These are phyloP conservation scores for Engraulis encrasicolus DNA, from an alignment of 2,113 vertebrate species.

Conservation along the genomic window DNA sequence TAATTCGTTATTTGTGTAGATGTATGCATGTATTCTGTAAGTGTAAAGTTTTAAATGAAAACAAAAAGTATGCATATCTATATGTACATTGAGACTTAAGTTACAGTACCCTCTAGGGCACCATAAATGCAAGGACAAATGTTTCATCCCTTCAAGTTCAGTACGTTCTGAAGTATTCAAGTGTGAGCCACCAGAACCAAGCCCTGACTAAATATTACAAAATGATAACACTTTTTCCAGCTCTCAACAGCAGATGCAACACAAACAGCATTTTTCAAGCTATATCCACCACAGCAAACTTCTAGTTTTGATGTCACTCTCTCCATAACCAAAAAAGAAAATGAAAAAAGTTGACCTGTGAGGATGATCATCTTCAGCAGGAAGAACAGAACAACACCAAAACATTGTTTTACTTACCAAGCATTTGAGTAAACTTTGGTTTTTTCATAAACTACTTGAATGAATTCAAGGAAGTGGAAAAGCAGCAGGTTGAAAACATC, in stretches of 20 bases:
- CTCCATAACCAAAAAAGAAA: not conserved
- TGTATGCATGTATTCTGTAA: slow-evolving; percentile 60
- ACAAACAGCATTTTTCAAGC: slow-evolving; percentile 36
- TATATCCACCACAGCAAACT: slow-evolving; percentile 10
- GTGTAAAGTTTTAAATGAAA: slow-evolving; percentile 49
- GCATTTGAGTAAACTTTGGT: slow-evolving; percentile 69
- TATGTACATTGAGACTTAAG: slow-evolving; percentile 55
- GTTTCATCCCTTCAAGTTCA: slow-evolving; percentile 31
- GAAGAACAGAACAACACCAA: not conserved
- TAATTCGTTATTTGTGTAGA: slow-evolving; percentile 56
- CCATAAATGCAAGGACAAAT: slow-evolving; percentile 54
- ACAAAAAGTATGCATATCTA: slow-evolving; percentile 60
- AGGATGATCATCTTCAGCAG: no score
- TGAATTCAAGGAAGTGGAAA: slow-evolving; percentile 56
- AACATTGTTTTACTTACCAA: slow-evolving; percentile 58
- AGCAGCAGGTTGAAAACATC: slow-evolving; percentile 61
- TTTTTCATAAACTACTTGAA: slow-evolving; percentile 64
- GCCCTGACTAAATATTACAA: slow-evolving; percentile 21
- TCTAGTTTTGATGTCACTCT: not conserved
- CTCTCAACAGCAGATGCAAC: slow-evolving; percentile 23
- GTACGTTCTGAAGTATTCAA: slow-evolving; percentile 37
- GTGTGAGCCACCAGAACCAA: slow-evolving; percentile 43
- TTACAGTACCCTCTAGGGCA: slow-evolving; percentile 60
- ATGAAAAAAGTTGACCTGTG: slow-evolving; percentile 16
- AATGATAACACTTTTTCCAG: slow-evolving; percentile 12